Evolutionary conservation across 2,113 vertebrate species (phyloP).

Genomic region (Pteronura brasiliensis): DNA sequence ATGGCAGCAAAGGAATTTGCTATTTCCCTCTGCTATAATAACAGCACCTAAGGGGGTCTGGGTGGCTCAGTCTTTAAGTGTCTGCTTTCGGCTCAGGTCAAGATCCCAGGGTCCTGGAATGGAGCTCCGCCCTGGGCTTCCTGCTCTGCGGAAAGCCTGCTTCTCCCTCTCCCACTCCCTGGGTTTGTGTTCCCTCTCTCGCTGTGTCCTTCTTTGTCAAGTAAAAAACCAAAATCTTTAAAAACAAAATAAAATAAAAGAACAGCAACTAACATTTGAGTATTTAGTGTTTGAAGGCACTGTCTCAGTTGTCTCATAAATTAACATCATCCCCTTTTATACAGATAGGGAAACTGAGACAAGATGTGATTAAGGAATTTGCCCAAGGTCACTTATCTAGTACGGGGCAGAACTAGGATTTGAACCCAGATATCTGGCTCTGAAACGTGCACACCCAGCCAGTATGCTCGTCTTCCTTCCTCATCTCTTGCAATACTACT

Average conservation of each 20-base stretch:
- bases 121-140: no score
- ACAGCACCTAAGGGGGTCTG: background rate
- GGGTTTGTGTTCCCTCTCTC: no score
- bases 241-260: no score
- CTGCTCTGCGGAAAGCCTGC: no score
- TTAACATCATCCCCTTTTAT: background rate
- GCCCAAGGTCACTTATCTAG: background rate
- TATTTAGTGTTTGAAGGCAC: conserved; percentile 19
- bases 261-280: background rate
- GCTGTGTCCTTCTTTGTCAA: no score
- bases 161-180: no score
- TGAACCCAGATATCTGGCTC: background rate
- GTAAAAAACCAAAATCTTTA: no score
- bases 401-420: background rate
- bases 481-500: background rate
- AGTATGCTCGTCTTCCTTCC: background rate
- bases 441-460: background rate
- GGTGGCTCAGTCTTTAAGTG: no score
- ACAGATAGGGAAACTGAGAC: background rate
- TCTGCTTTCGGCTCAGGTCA: no score
- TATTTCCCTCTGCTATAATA: background rate
- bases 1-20: conserved; percentile 2
- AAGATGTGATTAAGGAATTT: background rate
- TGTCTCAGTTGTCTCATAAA: background rate
- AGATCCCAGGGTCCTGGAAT: no score